phyloP scores from a whole-genome alignment of 2,113 vertebrate species.

The Lanius ludovicianus region DNA sequence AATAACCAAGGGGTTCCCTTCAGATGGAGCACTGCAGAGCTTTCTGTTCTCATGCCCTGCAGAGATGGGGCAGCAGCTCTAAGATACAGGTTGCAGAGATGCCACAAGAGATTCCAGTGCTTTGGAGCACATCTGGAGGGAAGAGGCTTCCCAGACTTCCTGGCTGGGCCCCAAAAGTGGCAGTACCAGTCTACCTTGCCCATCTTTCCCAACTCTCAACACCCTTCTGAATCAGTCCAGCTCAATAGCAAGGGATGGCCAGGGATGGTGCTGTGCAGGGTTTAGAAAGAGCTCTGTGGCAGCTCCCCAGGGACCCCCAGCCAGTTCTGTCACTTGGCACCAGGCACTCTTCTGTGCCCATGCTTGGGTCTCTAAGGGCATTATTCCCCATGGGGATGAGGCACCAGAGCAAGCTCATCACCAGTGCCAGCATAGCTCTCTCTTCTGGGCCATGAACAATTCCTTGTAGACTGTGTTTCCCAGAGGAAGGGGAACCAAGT shows the following conservation, averaged over 20 bases:
- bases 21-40: background rate
- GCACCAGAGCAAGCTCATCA: background rate
- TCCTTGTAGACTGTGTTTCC: background rate
- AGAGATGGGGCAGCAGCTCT: background rate
- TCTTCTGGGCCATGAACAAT: background rate
- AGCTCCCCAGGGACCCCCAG: background rate
- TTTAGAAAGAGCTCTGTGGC: background rate
- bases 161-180: background rate
- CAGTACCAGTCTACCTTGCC: accelerated
- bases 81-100: background rate
- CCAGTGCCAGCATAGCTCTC: background rate
- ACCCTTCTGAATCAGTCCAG: background rate
- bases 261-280: background rate
- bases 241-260: background rate
- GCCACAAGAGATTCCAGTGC: background rate
- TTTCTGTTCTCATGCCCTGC: background rate
- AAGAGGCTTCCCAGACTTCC: background rate
- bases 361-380: background rate
- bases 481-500: background rate
- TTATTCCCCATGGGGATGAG: background rate
- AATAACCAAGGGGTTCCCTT: background rate
- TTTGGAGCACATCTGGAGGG: background rate
- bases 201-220: background rate
- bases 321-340: background rate
- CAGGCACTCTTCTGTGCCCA: background rate